Base-by-base conservation (phyloP, 2,113 vertebrate genomes). In the Psittacula cyanocephala region DNA sequence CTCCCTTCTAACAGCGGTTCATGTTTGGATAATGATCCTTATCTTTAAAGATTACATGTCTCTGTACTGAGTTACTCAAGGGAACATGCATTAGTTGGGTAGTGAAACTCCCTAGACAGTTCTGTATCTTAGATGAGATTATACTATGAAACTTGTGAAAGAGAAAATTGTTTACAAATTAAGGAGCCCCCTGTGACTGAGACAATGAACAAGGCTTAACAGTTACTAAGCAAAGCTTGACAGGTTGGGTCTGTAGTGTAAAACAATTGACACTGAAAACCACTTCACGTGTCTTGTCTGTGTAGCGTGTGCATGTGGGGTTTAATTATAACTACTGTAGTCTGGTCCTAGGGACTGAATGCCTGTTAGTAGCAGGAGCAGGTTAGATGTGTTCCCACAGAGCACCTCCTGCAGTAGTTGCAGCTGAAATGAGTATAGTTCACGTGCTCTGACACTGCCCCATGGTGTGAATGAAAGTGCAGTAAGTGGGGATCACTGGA, bases 241-340 rank as follows among this genome's bases (percentile, higher is more conserved):
- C 20, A 55, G 8, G 10, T 35, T 50, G 52, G 35, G 50, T 75
- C 19, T 53, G 28, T 81, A 46, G 28, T 37, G 13, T 87, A 43
- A 68, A 89, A 41, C 5, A 64, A 6, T 2, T 85, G 25, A 49
- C 16, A 24, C 2, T 64, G 57, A 57, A 49, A 76, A 72, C 33
- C 11, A n/a, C 27, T 75, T 23, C 5, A 1, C 11, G 3, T 13
- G 6, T 55, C 14, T 35, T 44, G 17, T 80, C 33, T 46, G 43
- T 37, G 10, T 27, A 62, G 11, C n/a, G 10, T 55, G 19, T 23
- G 3, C 27, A 11, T 0, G 1, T 20, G 3, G 3, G 2, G 9
- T 5, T 39, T 89, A 55, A n/a, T 80, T 86, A 17, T 2, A 3
- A 27, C 31, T 55, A 6, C 27, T 31, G 7, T 68, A 19, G 31